Evolutionary conservation across 2,113 vertebrate genomes (phyloP).

Genomic region (Macquaria ambigua): DNA sequence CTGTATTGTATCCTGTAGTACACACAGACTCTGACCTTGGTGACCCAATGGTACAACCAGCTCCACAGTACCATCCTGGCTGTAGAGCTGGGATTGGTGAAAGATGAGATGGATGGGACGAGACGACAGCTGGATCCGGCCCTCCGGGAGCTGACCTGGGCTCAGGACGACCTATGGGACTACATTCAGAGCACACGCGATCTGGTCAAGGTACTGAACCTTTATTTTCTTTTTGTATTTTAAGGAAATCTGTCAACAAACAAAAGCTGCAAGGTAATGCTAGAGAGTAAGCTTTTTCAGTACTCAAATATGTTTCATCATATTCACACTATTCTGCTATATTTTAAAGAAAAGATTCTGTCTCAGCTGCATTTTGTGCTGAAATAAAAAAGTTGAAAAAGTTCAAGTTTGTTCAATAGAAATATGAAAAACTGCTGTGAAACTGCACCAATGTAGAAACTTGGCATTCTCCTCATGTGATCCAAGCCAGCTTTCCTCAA

Average conservation of each 20-base stretch:
- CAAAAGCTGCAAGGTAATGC: neutral
- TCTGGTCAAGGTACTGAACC: slow-evolving; percentile 69
- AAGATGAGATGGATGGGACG: slow-evolving; percentile 73
- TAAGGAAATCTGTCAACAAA: neutral
- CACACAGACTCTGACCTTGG: slow-evolving; percentile 79
- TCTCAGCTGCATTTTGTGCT: neutral
- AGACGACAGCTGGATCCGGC: slow-evolving; percentile 78
- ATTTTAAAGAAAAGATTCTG: neutral
- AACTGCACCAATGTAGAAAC: neutral
- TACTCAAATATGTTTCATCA: neutral
- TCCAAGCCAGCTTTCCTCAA: slow-evolving; percentile 17
- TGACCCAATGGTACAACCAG: slow-evolving; percentile 83
- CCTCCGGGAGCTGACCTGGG: slow-evolving; percentile 79
- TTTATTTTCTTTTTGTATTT: neutral
- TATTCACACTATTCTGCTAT: neutral
- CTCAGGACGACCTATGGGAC: slow-evolving; percentile 78
- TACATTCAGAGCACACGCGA: slow-evolving; percentile 80
- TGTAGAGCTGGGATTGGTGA: slow-evolving; percentile 77
- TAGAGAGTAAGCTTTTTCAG: neutral
- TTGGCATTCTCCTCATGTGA: neutral
- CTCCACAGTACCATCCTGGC: slow-evolving; percentile 79
- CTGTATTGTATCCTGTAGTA: slow-evolving; percentile 66
- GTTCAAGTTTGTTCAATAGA: neutral
- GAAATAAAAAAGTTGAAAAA: neutral
- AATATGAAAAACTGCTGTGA: neutral